phyloP scores from a whole-genome alignment of 2,888 invertebrate species.

The Ormyrus pomaceus region DNA sequence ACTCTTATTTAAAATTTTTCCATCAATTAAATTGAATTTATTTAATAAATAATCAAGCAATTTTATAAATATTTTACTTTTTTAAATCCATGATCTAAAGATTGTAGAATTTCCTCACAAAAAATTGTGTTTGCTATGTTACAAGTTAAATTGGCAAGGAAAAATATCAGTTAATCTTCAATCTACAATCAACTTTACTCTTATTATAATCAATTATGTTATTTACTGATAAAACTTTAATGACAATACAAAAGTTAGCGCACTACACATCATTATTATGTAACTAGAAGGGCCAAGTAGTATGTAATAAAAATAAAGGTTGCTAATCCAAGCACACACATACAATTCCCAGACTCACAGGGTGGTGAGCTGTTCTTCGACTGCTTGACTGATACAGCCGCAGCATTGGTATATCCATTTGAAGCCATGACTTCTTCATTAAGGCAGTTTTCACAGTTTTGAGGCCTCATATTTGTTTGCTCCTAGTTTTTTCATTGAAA shows the following conservation, averaged over 20 bases:
- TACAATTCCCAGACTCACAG: conserved; percentile 75
- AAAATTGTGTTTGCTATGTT: conserved; percentile 27
- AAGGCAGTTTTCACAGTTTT: conserved; percentile 77
- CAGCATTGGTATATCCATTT: conserved; percentile 68
- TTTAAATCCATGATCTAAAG: conserved; percentile 24
- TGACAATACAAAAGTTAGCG: conserved; percentile 49
- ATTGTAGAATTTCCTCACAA: conserved; percentile 1
- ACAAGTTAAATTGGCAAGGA: conserved; percentile 32
- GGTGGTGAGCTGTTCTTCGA: conserved; percentile 72
- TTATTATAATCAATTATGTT: conserved; percentile 38
- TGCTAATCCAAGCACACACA: conserved; percentile 74
- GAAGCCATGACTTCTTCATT: conserved; percentile 71
- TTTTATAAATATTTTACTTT: background rate
- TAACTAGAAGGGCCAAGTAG: conserved; percentile 38
- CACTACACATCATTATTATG: conserved; percentile 52
- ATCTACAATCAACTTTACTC: conserved; percentile 49
- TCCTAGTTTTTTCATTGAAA: conserved; percentile 49
- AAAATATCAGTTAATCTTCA: conserved; percentile 37
- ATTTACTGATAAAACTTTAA: conserved; percentile 46
- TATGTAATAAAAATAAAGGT: conserved; percentile 64
- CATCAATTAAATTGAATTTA: background rate
- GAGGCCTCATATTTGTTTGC: conserved; percentile 76
- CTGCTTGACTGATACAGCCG: conserved; percentile 63
- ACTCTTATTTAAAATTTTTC: background rate
- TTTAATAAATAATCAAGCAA: background rate